phyloP scores from a whole-genome alignment of 2,113 vertebrate species.

The Notiomystis cincta region DNA sequence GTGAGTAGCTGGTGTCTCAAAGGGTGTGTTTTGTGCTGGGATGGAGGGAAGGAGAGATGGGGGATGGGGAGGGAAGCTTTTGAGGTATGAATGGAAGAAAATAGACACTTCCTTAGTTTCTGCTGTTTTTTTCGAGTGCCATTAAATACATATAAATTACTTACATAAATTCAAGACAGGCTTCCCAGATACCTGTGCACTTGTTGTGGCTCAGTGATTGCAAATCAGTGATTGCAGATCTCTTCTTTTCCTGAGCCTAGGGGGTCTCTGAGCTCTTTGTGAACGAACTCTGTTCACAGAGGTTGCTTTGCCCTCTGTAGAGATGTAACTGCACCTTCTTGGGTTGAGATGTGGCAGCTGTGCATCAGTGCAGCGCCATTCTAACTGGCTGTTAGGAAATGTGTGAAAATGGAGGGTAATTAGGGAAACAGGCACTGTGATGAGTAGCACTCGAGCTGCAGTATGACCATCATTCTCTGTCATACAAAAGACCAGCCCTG shows the following conservation, averaged over 20 bases:
- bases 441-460: not conserved
- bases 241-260: not conserved
- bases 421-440: not conserved
- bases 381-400: not conserved
- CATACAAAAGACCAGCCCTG: not conserved
- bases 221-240: not conserved
- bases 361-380: not conserved
- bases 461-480: not conserved
- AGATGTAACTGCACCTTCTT: not conserved
- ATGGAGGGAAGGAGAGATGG: not conserved
- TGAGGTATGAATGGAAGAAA: not conserved
- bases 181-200: not conserved
- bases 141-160: not conserved
- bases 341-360: not conserved
- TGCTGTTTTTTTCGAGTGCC: not conserved
- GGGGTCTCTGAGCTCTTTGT: not conserved
- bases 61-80: not conserved
- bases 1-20: slow-evolving; percentile 1
- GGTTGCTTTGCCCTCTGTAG: not conserved
- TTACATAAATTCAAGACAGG: not conserved
- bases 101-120: not conserved
- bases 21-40: not conserved
- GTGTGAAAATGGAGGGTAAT: not conserved
- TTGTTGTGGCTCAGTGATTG: not conserved
- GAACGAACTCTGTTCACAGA: not conserved